phyloP scores from a whole-genome alignment of 2,797 vertebrate species.

The Lacerta viridis region DNA sequence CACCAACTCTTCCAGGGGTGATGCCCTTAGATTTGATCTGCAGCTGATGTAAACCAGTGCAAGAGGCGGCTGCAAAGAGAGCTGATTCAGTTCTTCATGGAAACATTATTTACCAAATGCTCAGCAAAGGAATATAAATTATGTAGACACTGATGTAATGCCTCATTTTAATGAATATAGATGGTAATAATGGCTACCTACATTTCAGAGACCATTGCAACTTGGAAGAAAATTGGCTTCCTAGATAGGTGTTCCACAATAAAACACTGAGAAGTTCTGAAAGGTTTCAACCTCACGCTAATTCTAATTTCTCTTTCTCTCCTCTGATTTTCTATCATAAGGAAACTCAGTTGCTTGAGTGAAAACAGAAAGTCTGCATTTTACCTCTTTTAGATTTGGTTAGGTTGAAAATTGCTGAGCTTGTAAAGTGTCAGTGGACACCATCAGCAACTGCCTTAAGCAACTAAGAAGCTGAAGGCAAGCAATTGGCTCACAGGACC shows the following conservation, averaged over 20 bases:
- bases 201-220: constrained; percentile 18
- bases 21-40: constrained; percentile 26
- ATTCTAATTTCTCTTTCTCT: constrained; percentile 4
- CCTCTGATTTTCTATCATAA: constrained; percentile 19
- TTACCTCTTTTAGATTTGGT: constrained; percentile 16
- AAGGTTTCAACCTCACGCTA: constrained; percentile 19
- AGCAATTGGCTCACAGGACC: constrained; percentile 16
- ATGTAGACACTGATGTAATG: constrained; percentile 9
- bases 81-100: constrained; percentile 39
- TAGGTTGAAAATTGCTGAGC: background rate
- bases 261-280: constrained; percentile 13
- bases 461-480: background rate
- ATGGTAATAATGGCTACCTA: constrained; percentile 8
- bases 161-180: constrained; percentile 23
- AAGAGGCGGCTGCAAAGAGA: constrained; percentile 33
- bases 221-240: background rate
- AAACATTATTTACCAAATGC: constrained; percentile 28
- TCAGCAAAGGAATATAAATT: constrained; percentile 29
- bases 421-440: constrained; percentile 25
- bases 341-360: constrained; percentile 14
- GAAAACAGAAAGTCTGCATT: constrained; percentile 20
- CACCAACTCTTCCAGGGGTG: background rate
- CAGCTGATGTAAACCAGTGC: background rate
- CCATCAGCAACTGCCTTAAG: constrained; percentile 1
- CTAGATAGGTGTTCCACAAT: rapidly evolving